Percentiles rank a stretch among this genome's conserved stretches.
These are phyloP conservation scores for Zaprionus bogoriensis DNA, from an alignment of 2,888 invertebrate species.

Conservation along the genomic window DNA sequence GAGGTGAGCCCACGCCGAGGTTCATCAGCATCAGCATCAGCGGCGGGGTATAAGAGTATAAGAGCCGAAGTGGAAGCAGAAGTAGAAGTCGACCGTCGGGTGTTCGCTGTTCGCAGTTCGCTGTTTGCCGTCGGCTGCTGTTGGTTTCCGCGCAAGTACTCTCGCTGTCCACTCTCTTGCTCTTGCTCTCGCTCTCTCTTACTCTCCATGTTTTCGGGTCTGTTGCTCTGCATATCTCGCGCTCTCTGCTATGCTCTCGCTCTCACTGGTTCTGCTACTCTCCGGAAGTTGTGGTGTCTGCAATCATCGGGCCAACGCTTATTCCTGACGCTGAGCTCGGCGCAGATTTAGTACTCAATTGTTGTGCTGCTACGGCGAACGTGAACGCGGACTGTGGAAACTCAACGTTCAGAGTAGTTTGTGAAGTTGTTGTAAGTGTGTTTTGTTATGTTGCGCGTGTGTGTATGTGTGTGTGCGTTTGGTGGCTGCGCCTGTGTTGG, in stretches of 20 bases:
- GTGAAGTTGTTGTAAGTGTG: conserved; percentile 23
- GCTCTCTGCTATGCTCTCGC: background rate
- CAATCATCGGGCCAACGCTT: conserved; percentile 41
- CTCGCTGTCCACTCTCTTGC: too few species aligned
- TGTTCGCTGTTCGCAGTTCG: background rate
- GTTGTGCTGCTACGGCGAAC: conserved; percentile 81
- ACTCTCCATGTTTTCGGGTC: conserved; percentile 17
- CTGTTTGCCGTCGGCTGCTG: background rate
- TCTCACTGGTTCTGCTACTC: conserved; percentile 19
- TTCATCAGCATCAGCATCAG: conserved; percentile 18
- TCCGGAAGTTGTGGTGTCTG: conserved; percentile 64
- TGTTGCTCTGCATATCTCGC: background rate
- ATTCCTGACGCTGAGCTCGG: conserved; percentile 60
- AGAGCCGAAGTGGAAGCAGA: conserved; percentile 40
- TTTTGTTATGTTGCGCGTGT: conserved; percentile 23
- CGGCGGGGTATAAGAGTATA: conserved; percentile 41
- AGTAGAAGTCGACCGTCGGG: background rate
- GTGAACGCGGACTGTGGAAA: conserved; percentile 74
- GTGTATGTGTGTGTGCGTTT: conserved; percentile 32
- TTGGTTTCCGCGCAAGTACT: conserved; percentile 41
- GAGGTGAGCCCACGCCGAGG: conserved; percentile 46
- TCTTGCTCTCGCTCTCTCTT: conserved; percentile 2
- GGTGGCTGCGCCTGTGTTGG: conserved; percentile 24
- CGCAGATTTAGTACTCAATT: conserved; percentile 82
- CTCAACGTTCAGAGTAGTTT: conserved; percentile 27